A percentile compares a stretch with the other conserved stretches of the same genome.
phyloP scores from a whole-genome alignment of 2,113 vertebrate genomes.

The Poeciliopsis retropinna region DNA sequence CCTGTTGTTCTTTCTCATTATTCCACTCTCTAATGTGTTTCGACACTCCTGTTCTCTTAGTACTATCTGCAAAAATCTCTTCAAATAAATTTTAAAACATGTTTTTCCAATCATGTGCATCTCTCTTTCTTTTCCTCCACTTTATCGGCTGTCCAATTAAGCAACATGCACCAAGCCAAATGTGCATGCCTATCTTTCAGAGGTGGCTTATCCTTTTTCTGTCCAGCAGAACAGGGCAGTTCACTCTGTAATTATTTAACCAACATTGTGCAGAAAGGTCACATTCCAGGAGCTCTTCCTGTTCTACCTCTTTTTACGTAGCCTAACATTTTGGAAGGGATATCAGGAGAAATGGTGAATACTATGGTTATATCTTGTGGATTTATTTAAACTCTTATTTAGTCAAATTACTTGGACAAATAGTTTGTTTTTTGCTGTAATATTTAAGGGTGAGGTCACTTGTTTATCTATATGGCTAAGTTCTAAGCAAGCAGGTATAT shows the following conservation, averaged over 20 bases:
- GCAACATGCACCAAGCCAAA: slow-evolving; percentile 11
- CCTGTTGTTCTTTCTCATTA: too few species aligned
- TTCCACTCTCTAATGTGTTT: too few species aligned
- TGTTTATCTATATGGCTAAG: background rate
- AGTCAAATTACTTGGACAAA: background rate
- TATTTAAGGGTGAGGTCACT: too few species aligned
- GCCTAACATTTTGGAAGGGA: background rate
- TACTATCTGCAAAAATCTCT: too few species aligned
- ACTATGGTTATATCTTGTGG: background rate
- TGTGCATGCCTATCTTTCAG: slow-evolving; percentile 31
- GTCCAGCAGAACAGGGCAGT: slow-evolving; percentile 30
- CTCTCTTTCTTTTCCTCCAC: background rate
- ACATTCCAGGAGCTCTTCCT: slow-evolving; percentile 54
- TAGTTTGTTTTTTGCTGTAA: background rate
- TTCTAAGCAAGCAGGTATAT: too few species aligned
- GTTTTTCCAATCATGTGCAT: background rate
- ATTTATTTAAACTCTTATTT: background rate
- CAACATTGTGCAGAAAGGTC: slow-evolving; percentile 52
- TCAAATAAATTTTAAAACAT: background rate
- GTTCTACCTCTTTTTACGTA: slow-evolving; percentile 14
- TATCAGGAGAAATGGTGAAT: background rate
- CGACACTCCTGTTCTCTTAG: too few species aligned
- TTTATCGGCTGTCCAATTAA: slow-evolving; percentile 16
- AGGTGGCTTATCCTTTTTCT: slow-evolving; percentile 19
- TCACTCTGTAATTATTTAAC: slow-evolving; percentile 52